phyloP scores from a whole-genome alignment of 2,888 invertebrate genomes.

The Apotomis turbidana region DNA sequence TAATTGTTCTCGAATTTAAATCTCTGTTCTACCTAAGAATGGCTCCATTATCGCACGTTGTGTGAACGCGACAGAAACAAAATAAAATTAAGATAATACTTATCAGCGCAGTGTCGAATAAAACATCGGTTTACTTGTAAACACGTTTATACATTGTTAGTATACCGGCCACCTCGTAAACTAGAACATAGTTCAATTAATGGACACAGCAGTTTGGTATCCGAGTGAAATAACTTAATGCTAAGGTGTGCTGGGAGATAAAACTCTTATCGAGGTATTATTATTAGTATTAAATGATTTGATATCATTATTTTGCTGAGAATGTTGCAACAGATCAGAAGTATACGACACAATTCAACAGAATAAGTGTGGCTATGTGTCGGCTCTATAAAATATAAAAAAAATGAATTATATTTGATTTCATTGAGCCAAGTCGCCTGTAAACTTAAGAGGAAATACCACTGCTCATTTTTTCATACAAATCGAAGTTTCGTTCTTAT shows the following conservation, averaged over 20 bases:
- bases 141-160: conserved; percentile 49
- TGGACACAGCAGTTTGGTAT: conserved; percentile 56
- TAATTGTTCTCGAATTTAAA: not conserved
- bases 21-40: not conserved
- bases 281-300: conserved; percentile 22
- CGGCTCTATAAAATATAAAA: too few species aligned
- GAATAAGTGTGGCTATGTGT: not conserved
- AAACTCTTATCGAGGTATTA: conserved; percentile 24
- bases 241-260: conserved; percentile 34
- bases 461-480: too few species aligned
- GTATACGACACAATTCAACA: too few species aligned
- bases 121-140: conserved; percentile 44
- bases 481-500: too few species aligned
- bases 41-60: not conserved
- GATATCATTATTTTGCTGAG: not conserved
- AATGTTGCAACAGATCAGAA: not conserved
- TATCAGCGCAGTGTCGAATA: conserved; percentile 37
- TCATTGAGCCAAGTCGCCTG: too few species aligned
- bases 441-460: too few species aligned
- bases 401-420: too few species aligned
- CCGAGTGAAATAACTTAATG: conserved; percentile 37
- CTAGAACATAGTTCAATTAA: conserved; percentile 52
- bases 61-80: not conserved
- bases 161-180: conserved; percentile 43
- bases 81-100: conserved; percentile 20